Base-by-base conservation (phyloP, 2,888 invertebrate genomes). In the Eurois occulta region DNA sequence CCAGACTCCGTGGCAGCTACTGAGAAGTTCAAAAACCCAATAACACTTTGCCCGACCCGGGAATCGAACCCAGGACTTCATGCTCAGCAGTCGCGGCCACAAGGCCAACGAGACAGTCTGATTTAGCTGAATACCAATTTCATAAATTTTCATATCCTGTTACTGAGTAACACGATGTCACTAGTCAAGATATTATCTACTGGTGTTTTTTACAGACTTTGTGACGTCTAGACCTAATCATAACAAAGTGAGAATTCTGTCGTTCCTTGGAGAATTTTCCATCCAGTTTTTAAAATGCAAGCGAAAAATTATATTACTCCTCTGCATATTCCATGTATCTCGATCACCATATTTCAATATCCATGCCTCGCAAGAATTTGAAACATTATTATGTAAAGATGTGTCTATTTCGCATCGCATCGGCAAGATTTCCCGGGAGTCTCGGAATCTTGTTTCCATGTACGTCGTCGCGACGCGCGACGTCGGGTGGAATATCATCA, bases 361-460 rank as follows among this genome's bases (percentile, higher is more conserved):
- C 66, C 41, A 72, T 66, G 64, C 46, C 64, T 58, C 64, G 62
- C 43, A 78, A 78, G 72, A 81, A 85, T 85, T 84, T 75, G 70
- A 75, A 80, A 77, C 64, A n/a, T 32, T 84, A 74, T 85, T 82
- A 84, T 81, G 76, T 75, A 75, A 84, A 77, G 75, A 72, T 75
- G 67, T 81, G 60, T 72, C 62, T 80, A 66, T 79, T 70, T 66
- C 21, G 16, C 69, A 32, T 74, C 81, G 70, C 76, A 77, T 81
- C 75, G 35, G 65, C 41, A 62, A 80, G 82, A 87, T 87, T 86
- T 87, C 87, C 87, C 87, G 66, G 32, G 87, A 79, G 87, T 72
- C 79, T 55, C 66, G 28, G 52, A 75, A 84, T 67, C 75, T 72
- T 72, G 82, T 81, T 78, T 67, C 38, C n/a, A 35, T 43, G 46